These are phyloP conservation scores for Propithecus coquereli DNA, from an alignment of 2,113 vertebrate species.

Conservation along the genomic window DNA sequence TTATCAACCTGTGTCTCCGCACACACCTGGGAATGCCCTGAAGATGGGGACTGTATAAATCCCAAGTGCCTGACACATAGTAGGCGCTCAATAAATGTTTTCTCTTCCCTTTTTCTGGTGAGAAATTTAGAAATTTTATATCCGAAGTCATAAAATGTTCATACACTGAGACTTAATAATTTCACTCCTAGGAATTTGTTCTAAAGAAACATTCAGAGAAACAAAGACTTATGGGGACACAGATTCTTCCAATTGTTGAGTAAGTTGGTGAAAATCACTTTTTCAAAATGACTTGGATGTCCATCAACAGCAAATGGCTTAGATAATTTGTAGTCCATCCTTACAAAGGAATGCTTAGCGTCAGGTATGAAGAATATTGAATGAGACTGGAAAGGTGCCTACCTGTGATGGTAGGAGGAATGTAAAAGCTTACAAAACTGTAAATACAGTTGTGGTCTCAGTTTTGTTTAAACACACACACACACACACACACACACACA, in stretches of 20 bases:
- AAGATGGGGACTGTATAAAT: fast-evolving
- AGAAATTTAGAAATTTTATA: not conserved
- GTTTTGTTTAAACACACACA: not conserved
- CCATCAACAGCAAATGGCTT: not conserved
- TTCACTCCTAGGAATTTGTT: not conserved
- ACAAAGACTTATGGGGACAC: not conserved
- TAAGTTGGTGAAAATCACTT: not conserved
- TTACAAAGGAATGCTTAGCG: not conserved
- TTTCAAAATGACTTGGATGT: not conserved
- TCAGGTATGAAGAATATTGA: not conserved
- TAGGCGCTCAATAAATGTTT: not conserved
- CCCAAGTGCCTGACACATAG: not conserved
- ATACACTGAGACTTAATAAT: not conserved
- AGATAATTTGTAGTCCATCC: not conserved
- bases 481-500: not conserved
- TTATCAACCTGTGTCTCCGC: not conserved
- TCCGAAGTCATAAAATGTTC: not conserved
- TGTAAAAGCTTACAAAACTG: not conserved
- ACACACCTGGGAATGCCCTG: fast-evolving
- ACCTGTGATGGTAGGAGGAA: not conserved
- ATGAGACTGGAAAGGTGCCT: not conserved
- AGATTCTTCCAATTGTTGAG: not conserved
- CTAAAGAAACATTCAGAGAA: slow-evolving; percentile 12
- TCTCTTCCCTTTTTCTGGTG: not conserved
- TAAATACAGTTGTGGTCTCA: not conserved